Percentiles rank a stretch among this genome's conserved stretches.
Evolutionary conservation across 2,113 vertebrate species (phyloP).

Genomic region (Odocoileus virginianus): DNA sequence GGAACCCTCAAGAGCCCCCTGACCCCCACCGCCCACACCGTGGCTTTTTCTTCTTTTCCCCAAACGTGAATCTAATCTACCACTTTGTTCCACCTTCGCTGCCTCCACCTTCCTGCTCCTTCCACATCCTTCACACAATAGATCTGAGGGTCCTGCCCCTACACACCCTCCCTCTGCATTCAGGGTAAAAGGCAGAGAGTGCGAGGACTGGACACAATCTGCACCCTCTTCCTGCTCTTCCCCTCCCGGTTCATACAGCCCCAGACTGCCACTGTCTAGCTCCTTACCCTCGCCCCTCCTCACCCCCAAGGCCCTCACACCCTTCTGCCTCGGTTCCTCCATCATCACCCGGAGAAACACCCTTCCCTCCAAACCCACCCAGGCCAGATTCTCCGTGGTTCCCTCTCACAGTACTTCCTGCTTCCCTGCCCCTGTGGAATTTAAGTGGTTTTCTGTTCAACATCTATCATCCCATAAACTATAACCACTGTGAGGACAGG

Average conservation of each 20-base stretch:
- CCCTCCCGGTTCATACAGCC: neutral
- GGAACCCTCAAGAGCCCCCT: neutral
- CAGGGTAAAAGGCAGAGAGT: neutral
- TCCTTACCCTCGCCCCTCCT: accelerated
- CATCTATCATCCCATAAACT: neutral
- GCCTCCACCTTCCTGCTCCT: neutral
- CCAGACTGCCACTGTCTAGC: neutral
- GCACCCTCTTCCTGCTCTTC: neutral
- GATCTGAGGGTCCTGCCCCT: neutral
- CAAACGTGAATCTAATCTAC: neutral
- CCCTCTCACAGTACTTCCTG: neutral
- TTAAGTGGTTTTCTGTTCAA: neutral
- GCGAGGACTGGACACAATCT: neutral
- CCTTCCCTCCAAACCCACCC: neutral
- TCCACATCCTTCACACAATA: neutral
- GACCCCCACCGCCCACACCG: accelerated
- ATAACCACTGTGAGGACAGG: neutral
- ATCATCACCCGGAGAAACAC: neutral
- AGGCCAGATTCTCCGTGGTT: neutral
- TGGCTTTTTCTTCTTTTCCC: neutral
- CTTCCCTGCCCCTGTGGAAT: neutral
- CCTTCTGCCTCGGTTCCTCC: accelerated
- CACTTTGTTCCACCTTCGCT: neutral
- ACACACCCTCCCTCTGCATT: neutral
- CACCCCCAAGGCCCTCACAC: neutral